These are phyloP conservation scores for Nipponacmea schrenckii DNA, from an alignment of 2,888 invertebrate genomes.

Conservation along the genomic window DNA sequence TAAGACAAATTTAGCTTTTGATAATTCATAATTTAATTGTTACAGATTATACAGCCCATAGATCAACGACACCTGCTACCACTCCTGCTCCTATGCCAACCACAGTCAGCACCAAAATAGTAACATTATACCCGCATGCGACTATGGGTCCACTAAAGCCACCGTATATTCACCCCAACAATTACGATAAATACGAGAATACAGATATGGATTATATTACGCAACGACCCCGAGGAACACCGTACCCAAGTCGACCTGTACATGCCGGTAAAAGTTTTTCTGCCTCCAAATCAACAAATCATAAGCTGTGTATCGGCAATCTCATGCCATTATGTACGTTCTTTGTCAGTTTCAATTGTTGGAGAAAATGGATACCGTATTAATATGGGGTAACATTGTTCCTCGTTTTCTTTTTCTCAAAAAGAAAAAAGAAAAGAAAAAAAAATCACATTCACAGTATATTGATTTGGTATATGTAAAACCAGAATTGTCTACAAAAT, in stretches of 20 bases:
- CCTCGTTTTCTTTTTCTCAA: too few species aligned
- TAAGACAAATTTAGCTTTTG: too few species aligned
- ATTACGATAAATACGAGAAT: slow-evolving; percentile 3
- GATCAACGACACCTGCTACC: neutral
- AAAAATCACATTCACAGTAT: too few species aligned
- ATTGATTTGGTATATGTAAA: too few species aligned
- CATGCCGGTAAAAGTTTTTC: slow-evolving; percentile 7
- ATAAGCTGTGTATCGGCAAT: slow-evolving; percentile 2
- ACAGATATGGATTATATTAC: neutral
- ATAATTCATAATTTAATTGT: neutral
- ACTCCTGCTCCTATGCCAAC: neutral
- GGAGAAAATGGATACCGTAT: neutral
- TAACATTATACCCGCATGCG: neutral
- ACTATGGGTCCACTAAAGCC: neutral
- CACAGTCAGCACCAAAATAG: neutral
- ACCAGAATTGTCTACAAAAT: too few species aligned
- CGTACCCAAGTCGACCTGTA: slow-evolving; percentile 1
- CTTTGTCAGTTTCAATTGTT: neutral
- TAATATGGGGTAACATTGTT: too few species aligned
- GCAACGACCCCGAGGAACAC: neutral
- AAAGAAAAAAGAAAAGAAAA: too few species aligned
- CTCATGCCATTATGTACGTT: slow-evolving; percentile 2
- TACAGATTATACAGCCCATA: neutral
- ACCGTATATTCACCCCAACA: neutral
- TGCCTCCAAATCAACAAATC: neutral